Evolutionary conservation across 1,140 invertebrate species (phyloP).

Genomic region (Latrodectus geometricus): DNA sequence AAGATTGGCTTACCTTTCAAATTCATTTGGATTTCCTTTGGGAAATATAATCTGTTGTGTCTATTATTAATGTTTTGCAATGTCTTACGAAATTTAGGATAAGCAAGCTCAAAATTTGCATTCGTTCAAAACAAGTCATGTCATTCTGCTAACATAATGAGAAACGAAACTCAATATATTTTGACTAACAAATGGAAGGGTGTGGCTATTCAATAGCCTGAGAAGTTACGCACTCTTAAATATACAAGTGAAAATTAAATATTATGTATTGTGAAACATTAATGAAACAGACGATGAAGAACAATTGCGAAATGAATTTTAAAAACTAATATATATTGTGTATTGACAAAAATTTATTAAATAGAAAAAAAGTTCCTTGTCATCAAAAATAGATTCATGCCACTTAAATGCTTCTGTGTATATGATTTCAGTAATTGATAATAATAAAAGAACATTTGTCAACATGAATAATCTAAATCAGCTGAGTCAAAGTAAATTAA

Average conservation of each 20-base stretch:
- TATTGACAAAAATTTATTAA: no score
- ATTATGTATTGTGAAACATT: no score
- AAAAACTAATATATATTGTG: no score
- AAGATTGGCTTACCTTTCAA: neutral
- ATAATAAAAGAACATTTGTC: no score
- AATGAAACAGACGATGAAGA: no score
- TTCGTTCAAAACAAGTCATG: neutral
- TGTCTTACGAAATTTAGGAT: neutral
- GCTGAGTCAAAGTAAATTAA: no score
- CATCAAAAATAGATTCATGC: no score
- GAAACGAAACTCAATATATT: constrained; percentile 22
- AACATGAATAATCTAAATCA: no score
- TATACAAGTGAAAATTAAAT: constrained; percentile 2
- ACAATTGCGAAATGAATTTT: no score
- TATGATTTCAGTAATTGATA: no score
- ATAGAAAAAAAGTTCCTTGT: no score
- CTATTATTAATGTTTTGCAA: neutral
- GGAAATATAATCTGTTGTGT: neutral
- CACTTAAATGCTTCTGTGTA: no score
- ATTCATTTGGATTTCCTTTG: neutral
- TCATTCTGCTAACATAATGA: neutral
- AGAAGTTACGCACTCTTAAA: neutral
- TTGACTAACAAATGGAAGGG: constrained; percentile 27
- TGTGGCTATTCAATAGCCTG: constrained; percentile 30
- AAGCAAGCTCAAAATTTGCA: neutral